phyloP scores from a whole-genome alignment of 2,888 invertebrate genomes.

The Hydropsyche betteni region DNA sequence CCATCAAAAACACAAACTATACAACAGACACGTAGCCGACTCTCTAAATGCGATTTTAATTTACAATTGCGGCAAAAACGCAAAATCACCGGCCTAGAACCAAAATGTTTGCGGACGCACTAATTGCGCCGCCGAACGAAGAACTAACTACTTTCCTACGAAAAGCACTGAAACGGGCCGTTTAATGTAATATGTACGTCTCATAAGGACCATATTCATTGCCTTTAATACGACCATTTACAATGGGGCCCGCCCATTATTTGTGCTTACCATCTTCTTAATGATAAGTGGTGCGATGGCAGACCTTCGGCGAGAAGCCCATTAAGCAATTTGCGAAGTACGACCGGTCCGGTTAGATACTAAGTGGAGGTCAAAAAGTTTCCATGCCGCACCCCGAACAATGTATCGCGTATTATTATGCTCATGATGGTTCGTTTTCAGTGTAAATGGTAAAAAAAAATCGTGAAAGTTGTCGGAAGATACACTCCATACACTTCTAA shows the following conservation, averaged over 20 bases:
- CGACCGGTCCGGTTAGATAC: constrained; percentile 15
- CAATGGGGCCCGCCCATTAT: constrained; percentile 49
- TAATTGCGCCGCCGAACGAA: constrained; percentile 17
- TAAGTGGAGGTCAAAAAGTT: constrained; percentile 29
- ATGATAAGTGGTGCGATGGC: constrained; percentile 48
- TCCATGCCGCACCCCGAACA: neutral
- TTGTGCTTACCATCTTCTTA: constrained; percentile 44
- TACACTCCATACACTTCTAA: no score
- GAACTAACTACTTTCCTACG: constrained; percentile 25
- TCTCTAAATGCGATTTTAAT: no score
- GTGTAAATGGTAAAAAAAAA: no score
- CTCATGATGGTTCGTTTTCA: no score
- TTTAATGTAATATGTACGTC: constrained; percentile 48
- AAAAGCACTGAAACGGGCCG: constrained; percentile 30
- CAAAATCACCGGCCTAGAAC: neutral
- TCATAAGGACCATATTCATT: constrained; percentile 49
- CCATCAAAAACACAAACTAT: neutral
- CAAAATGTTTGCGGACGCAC: neutral
- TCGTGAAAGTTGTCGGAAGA: no score
- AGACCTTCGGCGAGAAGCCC: constrained; percentile 26
- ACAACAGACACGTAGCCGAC: neutral
- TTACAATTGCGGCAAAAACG: neutral
- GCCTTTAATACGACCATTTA: constrained; percentile 46
- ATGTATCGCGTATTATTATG: no score
- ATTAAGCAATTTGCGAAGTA: constrained; percentile 28